Evolutionary conservation across 2,888 invertebrate genomes (phyloP), one percentile per base, ranked within the genome.

Genomic region (Heliconius cydno): DNA sequence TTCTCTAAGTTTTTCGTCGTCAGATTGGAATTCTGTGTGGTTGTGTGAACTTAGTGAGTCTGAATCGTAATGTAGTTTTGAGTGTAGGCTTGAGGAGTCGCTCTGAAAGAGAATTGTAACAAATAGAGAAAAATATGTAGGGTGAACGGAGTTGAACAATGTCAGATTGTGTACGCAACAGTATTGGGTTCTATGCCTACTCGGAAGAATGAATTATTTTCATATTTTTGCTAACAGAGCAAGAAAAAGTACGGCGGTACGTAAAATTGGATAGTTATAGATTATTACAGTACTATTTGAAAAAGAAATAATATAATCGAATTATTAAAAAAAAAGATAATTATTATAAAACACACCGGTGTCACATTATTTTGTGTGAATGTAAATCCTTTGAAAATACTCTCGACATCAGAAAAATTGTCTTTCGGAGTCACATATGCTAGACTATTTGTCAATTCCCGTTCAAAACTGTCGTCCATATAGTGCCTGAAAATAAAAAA

Each of bases 11-110:
- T 81, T 83, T 66, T 82, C 84, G 22, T 84, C 84, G 30, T 85
- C 84, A 15, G 83, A 79, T 25, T 81, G 81, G n/a, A 77, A 72
- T n/a, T 84, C 83, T 7, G 81, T 80, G 28, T 79, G 84, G 22
- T 80, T 83, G 52, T 82, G 82, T 41, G 87, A 87, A 82, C 92
- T 92, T 65, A 85, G 86, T 0, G 93, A 90, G 83, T 94, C 94
- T 0, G 92, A 92, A 78, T 94, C 94, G 86, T 92, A 91, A 83
- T 86, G 75, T 1, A 87, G 90, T 65, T 89, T 90, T 0, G 93
- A 93, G 75, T 89, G 87, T n/a, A 91, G 86, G 84, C 93, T 93
- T 0, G 94, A 94, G 0, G 94, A 89, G 77, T 94, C 94, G 77
- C 92, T 93, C 92, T 94, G 87, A 9, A 80, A 81, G 25, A 63